Conservation (phyloP, 2,797 vertebrate genomes). For the Syngnathus acus region DNA sequence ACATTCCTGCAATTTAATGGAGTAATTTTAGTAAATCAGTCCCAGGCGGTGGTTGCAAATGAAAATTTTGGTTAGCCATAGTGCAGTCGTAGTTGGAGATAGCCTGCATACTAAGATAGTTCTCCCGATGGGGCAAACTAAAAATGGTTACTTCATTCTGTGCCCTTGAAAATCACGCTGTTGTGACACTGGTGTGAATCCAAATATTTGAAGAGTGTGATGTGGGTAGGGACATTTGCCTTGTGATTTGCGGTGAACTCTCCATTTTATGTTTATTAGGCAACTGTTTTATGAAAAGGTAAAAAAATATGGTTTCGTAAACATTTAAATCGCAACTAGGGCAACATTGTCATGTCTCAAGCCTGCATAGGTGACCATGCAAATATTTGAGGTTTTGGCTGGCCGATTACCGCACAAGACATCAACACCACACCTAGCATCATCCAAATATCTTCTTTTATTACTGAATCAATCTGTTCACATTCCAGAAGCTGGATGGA, state of each 20-base stretch:
- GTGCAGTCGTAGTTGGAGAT: too few species aligned
- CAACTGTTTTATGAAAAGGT: too few species aligned
- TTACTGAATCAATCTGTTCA: slow-evolving; percentile 66
- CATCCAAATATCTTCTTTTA: slow-evolving; percentile 66
- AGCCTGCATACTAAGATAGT: not conserved
- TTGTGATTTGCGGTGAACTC: too few species aligned
- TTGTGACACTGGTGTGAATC: not conserved
- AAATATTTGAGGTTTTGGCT: slow-evolving; percentile 61
- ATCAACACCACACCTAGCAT: slow-evolving; percentile 19
- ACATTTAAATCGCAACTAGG: not conserved
- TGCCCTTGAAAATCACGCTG: not conserved
- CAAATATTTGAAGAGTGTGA: not conserved
- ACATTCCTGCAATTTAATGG: slow-evolving; percentile 2
- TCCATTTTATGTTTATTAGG: too few species aligned
- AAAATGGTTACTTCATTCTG: not conserved
- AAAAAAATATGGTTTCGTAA: not conserved
- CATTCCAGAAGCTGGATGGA: slow-evolving; percentile 47
- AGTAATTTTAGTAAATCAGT: slow-evolving; percentile 6
- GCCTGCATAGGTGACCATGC: slow-evolving; percentile 33
- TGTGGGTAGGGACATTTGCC: not conserved
- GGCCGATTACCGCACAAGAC: slow-evolving; percentile 47
- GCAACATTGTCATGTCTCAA: not conserved
- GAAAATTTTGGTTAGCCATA: not conserved
- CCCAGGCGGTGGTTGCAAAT: not conserved
- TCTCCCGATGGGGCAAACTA: not conserved